Evolutionary conservation across 2,113 vertebrate genomes (phyloP).

Genomic region (Charina bottae): DNA sequence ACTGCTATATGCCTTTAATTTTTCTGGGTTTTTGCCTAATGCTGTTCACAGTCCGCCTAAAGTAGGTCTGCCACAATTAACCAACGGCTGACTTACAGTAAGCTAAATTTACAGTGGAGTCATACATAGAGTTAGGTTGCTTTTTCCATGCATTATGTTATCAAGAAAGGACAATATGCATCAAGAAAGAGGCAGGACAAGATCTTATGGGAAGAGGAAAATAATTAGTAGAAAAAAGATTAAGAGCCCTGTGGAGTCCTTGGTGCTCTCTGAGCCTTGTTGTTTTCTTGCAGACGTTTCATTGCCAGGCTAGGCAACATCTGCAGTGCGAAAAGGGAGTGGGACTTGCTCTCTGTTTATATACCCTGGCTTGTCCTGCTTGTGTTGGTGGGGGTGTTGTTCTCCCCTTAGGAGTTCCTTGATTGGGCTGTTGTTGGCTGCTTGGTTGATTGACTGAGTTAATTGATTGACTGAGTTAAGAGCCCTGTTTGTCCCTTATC

Average conservation of each 20-base stretch:
- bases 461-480: no score
- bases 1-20: conserved; percentile 53
- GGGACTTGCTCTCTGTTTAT: no score
- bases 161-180: neutral
- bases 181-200: neutral
- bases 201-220: neutral
- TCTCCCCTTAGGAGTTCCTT: no score
- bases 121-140: neutral
- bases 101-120: neutral
- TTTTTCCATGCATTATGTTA: neutral
- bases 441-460: no score
- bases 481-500: neutral
- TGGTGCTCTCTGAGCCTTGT: no score
- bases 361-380: no score
- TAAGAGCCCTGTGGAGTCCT: neutral
- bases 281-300: no score
- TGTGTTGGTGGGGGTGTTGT: no score
- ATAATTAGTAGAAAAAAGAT: neutral
- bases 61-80: conserved; percentile 42
- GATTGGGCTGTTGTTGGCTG: no score
- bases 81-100: conserved; percentile 23
- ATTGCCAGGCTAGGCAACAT: no score
- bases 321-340: no score
- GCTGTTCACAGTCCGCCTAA: conserved; percentile 44
- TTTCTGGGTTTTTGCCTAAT: conserved; percentile 52